Percentiles rank a stretch among this genome's conserved stretches.
Conservation (phyloP, 2,797 vertebrate genomes). For the Benthosema pterotum region DNA sequence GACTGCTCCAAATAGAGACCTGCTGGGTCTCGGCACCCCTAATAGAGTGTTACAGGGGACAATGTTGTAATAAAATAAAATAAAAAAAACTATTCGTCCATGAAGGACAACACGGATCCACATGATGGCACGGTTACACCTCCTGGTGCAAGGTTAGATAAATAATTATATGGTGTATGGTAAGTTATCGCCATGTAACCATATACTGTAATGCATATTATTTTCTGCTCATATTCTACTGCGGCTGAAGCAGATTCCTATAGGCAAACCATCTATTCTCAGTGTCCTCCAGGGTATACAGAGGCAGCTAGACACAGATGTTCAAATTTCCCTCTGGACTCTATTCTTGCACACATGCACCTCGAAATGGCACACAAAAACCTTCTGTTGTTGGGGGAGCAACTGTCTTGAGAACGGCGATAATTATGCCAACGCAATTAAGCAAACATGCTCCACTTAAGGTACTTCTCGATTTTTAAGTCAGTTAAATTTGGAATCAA, state of each 20-base stretch:
- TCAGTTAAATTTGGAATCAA: conserved; percentile 29
- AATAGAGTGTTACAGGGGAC: conserved; percentile 13
- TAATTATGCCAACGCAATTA: conserved; percentile 61
- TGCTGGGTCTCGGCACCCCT: conserved; percentile 4
- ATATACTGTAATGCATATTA: conserved; percentile 39
- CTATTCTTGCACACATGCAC: conserved; percentile 54
- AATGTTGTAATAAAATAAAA: not conserved
- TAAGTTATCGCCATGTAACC: conserved; percentile 44
- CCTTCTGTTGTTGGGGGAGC: conserved; percentile 14
- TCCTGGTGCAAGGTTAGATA: conserved; percentile 29
- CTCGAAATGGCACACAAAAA: conserved; percentile 41
- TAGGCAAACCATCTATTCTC: conserved; percentile 61
- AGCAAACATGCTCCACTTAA: conserved; percentile 42
- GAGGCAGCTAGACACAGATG: conserved; percentile 64
- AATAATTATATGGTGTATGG: conserved; percentile 2
- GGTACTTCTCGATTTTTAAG: conserved; percentile 49
- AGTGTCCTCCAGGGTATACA: conserved; percentile 57
- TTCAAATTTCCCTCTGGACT: conserved; percentile 64
- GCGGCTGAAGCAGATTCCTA: conserved; percentile 43
- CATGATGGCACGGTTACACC: conserved; percentile 8
- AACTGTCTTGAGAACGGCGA: conserved; percentile 51
- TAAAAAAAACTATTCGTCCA: conserved; percentile 8
- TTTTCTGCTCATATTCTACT: conserved; percentile 32
- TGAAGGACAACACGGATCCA: conserved; percentile 24
- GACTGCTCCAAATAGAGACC: not conserved